Evolutionary conservation across 2,888 invertebrate genomes (phyloP), one percentile per base, ranked within the genome.

Genomic region (Hydroisotoma schaefferi): DNA sequence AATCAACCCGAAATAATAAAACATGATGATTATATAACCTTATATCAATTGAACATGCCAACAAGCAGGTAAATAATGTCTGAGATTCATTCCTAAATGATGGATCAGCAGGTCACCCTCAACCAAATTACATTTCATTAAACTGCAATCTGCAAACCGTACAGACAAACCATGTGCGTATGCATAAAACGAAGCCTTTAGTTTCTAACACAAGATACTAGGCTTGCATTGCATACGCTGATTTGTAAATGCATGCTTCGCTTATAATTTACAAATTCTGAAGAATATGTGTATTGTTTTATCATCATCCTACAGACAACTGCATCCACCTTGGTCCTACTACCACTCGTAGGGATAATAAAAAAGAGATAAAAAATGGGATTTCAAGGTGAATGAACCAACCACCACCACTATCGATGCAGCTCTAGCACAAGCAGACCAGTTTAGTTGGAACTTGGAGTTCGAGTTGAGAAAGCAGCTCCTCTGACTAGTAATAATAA

Each of bases 371-470:
- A 65, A 65, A 64, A 65, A 65, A 65, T 65, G 55, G 55, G 58
- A 66, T 57, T 68, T 68, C 68, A 68, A 68, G 68, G 68, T 68
- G 68, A 68, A 68, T 68, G 68, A 68, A 68, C 68, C 63, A 65
- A 49, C 49, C 28, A 49, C 18, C 49, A 26, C 28, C 46, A 46
- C 20, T 23, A 46, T 3, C 23, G 3, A 23, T 46, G 20, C 40
- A 40, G n/a, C 40, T 18, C n/a, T 33, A 40, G 20, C 40, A 40
- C 5, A 46, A 4, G 22, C 15, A 43, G 8, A 43, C 8, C 43
- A 43, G 8, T 43, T 10, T 43, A 43, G 10, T 43, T 10, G 18
- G 20, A 5, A 43, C n/a, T n/a, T n/a, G n/a, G n/a, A n/a, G n/a
- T n/a, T n/a, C n/a, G 20, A n/a, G 43, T 43, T 43, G 33, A 33